Percentiles rank a stretch among this genome's conserved stretches.
phyloP scores from a whole-genome alignment of 2,797 vertebrate species.

The Merluccius polli region DNA sequence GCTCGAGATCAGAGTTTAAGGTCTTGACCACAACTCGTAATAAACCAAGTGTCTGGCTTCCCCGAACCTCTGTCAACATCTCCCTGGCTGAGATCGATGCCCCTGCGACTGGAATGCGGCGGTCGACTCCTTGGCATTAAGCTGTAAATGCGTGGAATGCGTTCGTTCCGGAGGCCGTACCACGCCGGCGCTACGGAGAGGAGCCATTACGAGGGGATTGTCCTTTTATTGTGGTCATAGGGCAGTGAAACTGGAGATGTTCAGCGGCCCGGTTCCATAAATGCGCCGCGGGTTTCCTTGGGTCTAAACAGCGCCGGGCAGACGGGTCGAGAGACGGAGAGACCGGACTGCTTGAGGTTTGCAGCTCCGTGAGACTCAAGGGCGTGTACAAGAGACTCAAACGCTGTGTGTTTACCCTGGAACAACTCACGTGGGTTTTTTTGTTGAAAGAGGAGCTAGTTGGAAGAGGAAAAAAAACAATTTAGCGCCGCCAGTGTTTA shows the following conservation, averaged over 20 bases:
- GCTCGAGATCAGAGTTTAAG: conserved; percentile 42
- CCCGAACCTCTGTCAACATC: conserved; percentile 45
- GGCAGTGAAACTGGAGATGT: conserved; percentile 36
- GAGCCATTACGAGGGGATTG: conserved; percentile 29
- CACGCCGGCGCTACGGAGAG: conserved; percentile 24
- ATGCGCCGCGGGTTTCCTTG: conserved; percentile 32
- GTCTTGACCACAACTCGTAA: conserved; percentile 54
- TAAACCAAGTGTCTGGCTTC: conserved; percentile 37
- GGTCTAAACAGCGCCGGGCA: conserved; percentile 21
- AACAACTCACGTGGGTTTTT: not conserved
- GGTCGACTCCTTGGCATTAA: conserved; percentile 36
- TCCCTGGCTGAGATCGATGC: conserved; percentile 44
- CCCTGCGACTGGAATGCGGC: conserved; percentile 54
- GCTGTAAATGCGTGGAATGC: conserved; percentile 55
- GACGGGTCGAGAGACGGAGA: conserved; percentile 7
- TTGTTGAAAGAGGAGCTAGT: not conserved
- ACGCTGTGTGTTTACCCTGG: conserved; percentile 9
- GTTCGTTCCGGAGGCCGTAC: conserved; percentile 21
- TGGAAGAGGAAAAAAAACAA: not conserved
- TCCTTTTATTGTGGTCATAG: conserved; percentile 49
- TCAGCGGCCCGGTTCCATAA: conserved; percentile 26
- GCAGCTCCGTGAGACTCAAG: conserved; percentile 26
- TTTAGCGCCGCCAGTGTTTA: not conserved
- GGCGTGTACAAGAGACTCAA: conserved; percentile 23
- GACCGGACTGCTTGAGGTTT: conserved; percentile 27